Percentiles rank a stretch among this genome's conserved stretches.
Conservation (phyloP, 2,888 invertebrate genomes). For the Papilio demoleus region DNA sequence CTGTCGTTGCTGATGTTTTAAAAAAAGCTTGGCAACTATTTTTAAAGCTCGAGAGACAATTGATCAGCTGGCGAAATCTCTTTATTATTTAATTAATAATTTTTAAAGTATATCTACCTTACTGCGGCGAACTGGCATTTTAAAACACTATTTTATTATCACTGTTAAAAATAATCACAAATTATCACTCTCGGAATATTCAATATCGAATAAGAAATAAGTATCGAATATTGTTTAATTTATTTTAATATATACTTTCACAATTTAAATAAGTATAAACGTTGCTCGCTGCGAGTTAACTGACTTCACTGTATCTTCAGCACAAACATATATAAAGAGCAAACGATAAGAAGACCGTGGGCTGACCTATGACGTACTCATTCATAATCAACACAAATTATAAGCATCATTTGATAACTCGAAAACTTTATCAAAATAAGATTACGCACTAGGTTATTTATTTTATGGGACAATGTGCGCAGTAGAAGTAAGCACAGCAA, state of each 20-base stretch:
- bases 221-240: conserved; percentile 34
- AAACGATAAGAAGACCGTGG: conserved; percentile 78
- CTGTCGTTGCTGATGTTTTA: neutral
- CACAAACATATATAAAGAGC: conserved; percentile 81
- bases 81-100: neutral
- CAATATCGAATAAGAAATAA: conserved; percentile 34
- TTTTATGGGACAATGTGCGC: conserved; percentile 55
- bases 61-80: neutral
- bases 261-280: conserved; percentile 60
- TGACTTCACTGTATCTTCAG: conserved; percentile 75
- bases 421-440: conserved; percentile 71
- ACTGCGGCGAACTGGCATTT: conserved; percentile 79
- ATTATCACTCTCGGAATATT: conserved; percentile 36
- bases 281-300: conserved; percentile 72
- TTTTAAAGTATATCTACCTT: conserved; percentile 60
- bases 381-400: conserved; percentile 75
- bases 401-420: conserved; percentile 70
- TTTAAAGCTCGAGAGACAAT: no score
- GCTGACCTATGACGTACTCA: conserved; percentile 76
- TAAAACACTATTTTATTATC: conserved; percentile 48
- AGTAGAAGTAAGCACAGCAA: conserved; percentile 50
- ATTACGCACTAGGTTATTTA: conserved; percentile 64
- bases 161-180: conserved; percentile 46
- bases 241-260: conserved; percentile 46
- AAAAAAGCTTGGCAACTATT: neutral